These are phyloP conservation scores for Pelodiscus sinensis DNA, from an alignment of 2,113 vertebrate genomes.

Conservation along the genomic window DNA sequence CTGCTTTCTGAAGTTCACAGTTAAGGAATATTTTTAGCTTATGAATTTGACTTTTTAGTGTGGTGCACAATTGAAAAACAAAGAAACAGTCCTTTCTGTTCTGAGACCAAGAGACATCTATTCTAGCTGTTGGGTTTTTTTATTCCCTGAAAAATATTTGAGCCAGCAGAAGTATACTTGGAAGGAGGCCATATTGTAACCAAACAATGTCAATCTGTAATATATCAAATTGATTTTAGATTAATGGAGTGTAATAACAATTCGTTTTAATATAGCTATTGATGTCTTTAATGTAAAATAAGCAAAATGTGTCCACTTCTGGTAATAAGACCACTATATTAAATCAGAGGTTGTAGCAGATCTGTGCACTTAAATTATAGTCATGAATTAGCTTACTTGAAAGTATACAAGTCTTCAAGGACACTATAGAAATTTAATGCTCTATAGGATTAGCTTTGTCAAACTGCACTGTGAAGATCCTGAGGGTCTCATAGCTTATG, in stretches of 20 bases:
- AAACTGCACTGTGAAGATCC: constrained; percentile 29
- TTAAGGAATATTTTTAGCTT: background rate
- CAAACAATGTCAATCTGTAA: background rate
- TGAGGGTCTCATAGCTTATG: constrained; percentile 46
- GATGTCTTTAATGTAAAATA: background rate
- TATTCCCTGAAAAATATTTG: background rate
- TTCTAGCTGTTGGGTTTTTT: background rate
- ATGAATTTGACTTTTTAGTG: background rate
- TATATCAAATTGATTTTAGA: constrained; percentile 18
- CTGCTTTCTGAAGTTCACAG: background rate
- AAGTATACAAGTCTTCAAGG: constrained; percentile 30
- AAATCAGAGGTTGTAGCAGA: background rate
- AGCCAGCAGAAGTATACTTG: background rate
- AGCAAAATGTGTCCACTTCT: constrained; percentile 21
- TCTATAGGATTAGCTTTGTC: constrained; percentile 48
- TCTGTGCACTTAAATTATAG: constrained; percentile 24
- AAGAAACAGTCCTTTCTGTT: background rate
- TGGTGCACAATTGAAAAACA: background rate
- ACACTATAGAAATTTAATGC: constrained; percentile 37
- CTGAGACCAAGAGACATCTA: background rate
- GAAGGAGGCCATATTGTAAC: background rate
- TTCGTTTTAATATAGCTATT: background rate
- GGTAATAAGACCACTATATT: constrained; percentile 13
- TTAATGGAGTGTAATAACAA: background rate
- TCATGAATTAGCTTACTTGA: constrained; percentile 11